Base-by-base conservation (phyloP, 35 echinoderm and acorn worm species). In the Ptychodera flava region DNA sequence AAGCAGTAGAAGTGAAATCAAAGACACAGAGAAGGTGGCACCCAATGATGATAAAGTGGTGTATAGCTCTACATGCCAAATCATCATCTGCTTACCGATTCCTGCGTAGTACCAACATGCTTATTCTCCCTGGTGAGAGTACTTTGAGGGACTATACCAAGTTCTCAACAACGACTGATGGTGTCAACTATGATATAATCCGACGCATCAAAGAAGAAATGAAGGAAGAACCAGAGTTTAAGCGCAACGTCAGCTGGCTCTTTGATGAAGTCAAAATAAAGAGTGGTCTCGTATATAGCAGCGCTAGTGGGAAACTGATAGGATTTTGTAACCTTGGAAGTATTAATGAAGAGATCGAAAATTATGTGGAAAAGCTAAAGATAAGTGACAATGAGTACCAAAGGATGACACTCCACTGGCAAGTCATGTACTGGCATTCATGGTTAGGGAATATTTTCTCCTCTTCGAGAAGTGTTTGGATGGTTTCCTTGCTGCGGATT, bases 241-340 rank as follows among this genome's bases (percentile, higher is more conserved):
- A 95, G 75, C 88, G 33, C 38, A 85, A 93, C 82, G 82, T 93
- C 16, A 33, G 32, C 32, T 1, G 85, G 0, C 34, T 88, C 15
- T 89, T 93, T 38, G 87, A 89, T 38, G 91, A 93, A 34, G 86
- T 93, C 83, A 93, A 93, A 45, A 52, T 93, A 0, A 93, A 88
- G 53, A 31, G 76, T 6, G 91, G 91, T 16, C 37, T 93, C 10
- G 82, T 81, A 0, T 93, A 80, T 76, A 80, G 77, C 0, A 33
- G 45, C 0, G 0, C 82, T 33, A 78, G 77, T 64, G 83, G 89
- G 16, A 15, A 38, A 1, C 78, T 91, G 27, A 36, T 89, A n/a
- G 91, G 91, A 0, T 93, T 93, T 37, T 36, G 76, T 0, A 38
- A 93, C 78, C 81, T 93, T 0, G 87, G 91, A 0, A 82, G 34